These are phyloP conservation scores for Drosophila lacteicornis DNA, from an alignment of 1,140 invertebrate species.

Conservation along the genomic window DNA sequence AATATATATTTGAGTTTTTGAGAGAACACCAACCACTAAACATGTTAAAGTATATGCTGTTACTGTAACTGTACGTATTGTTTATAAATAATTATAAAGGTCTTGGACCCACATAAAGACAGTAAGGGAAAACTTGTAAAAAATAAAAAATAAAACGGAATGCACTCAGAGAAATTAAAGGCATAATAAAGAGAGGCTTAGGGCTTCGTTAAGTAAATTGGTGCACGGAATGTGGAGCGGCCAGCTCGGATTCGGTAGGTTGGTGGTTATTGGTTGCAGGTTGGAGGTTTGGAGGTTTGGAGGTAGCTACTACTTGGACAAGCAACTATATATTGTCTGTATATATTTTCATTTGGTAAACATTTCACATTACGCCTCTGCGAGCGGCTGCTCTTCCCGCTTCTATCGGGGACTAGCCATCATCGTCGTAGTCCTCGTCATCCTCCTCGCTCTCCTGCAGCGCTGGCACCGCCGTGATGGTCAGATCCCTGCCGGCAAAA, in stretches of 20 bases:
- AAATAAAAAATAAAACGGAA: conserved; percentile 50
- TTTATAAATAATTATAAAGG: conserved; percentile 55
- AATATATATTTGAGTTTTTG: conserved; percentile 73
- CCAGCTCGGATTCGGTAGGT: conserved; percentile 39
- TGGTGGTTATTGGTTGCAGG: conserved; percentile 46
- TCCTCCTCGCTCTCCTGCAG: conserved; percentile 79
- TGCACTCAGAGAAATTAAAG: conserved; percentile 54
- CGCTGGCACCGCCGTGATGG: conserved; percentile 77
- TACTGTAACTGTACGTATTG: conserved; percentile 26
- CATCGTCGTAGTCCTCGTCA: conserved; percentile 81
- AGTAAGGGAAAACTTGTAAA: conserved; percentile 27
- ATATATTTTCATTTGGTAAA: conserved; percentile 81
- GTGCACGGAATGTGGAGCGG: conserved; percentile 73
- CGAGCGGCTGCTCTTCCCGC: conserved; percentile 29
- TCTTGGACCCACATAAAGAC: conserved; percentile 64
- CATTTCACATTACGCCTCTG: conserved; percentile 79
- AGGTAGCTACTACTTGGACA: conserved; percentile 64
- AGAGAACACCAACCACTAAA: conserved; percentile 60
- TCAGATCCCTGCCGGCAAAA: conserved; percentile 73
- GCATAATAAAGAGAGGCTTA: conserved; percentile 17
- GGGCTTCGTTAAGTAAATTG: conserved; percentile 72
- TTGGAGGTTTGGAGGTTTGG: conserved; percentile 17
- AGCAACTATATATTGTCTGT: conserved; percentile 60
- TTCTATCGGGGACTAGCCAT: conserved; percentile 47
- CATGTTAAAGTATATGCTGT: conserved; percentile 14